Evolutionary conservation across 2,797 vertebrate species (phyloP).

Genomic region (Ptychadena robeensis): DNA sequence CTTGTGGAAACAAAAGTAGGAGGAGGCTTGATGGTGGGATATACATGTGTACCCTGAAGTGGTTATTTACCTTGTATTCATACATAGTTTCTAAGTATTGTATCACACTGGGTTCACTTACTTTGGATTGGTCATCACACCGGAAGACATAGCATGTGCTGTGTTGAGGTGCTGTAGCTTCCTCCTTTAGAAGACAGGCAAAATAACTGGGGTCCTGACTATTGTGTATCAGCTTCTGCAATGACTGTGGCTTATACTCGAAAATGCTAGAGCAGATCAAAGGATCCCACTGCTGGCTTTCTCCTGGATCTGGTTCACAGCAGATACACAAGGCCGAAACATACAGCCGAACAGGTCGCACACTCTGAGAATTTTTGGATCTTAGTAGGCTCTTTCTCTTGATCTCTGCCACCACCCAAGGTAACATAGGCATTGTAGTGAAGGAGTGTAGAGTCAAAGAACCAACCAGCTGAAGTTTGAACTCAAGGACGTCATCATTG

Average conservation of each 20-base stretch:
- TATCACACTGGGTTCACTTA: slow-evolving; percentile 68
- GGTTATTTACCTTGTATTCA: too few relatives aligned
- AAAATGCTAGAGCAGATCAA: slow-evolving; percentile 85
- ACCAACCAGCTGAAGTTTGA: slow-evolving; percentile 84
- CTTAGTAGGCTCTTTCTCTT: slow-evolving; percentile 68
- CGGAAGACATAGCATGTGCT: slow-evolving; percentile 91
- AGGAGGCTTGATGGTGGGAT: too few relatives aligned
- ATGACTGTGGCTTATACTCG: slow-evolving; percentile 83
- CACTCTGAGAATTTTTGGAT: slow-evolving; percentile 62
- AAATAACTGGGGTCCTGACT: slow-evolving; percentile 91
- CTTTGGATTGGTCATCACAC: slow-evolving; percentile 84
- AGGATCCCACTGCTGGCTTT: slow-evolving; percentile 84
- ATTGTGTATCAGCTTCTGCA: slow-evolving; percentile 92
- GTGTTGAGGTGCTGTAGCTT: slow-evolving; percentile 62
- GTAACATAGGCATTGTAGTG: slow-evolving; percentile 93
- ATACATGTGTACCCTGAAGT: too few relatives aligned
- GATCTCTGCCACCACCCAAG: slow-evolving; percentile 94
- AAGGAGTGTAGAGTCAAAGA: slow-evolving; percentile 84
- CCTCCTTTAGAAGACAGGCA: slow-evolving; percentile 83
- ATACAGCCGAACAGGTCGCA: slow-evolving; percentile 74
- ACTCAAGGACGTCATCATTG: slow-evolving; percentile 74
- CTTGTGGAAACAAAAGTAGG: too few relatives aligned
- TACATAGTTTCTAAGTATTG: not conserved
- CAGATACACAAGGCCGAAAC: slow-evolving; percentile 79
- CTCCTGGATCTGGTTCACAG: slow-evolving; percentile 77